Percentiles rank a stretch among this genome's conserved stretches.
Conservation (phyloP, 2,113 vertebrate species). For the Peromyscus leucopus region DNA sequence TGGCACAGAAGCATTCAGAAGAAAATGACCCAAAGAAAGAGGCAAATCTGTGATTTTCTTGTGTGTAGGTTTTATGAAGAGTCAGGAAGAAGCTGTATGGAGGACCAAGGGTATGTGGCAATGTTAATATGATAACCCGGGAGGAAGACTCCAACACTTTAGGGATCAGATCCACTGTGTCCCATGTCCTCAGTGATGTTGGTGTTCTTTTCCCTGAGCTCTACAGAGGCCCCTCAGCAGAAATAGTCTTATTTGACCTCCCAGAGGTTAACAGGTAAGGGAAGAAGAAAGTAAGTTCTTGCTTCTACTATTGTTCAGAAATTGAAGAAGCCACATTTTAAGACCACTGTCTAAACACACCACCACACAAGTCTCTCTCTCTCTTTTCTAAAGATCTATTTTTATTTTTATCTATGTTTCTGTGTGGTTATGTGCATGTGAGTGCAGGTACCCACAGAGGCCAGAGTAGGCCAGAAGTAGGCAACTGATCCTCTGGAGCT, state of each 20-base stretch:
- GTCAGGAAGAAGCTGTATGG: fast-evolving
- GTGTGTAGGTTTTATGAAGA: not conserved
- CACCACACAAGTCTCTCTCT: not conserved
- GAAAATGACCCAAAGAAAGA: not conserved
- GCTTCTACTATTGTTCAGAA: not conserved
- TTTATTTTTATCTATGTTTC: not conserved
- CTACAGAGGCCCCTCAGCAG: not conserved
- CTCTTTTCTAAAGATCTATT: not conserved
- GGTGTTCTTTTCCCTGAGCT: not conserved
- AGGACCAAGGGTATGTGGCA: fast-evolving
- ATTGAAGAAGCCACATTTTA: not conserved
- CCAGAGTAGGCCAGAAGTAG: not conserved
- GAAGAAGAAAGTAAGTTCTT: not conserved
- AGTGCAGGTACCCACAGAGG: not conserved
- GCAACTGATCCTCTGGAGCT: fast-evolving
- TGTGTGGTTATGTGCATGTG: not conserved
- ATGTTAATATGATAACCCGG: not conserved
- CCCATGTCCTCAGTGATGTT: fast-evolving
- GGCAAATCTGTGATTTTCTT: not conserved
- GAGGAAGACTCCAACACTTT: fast-evolving
- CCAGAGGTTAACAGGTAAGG: fast-evolving
- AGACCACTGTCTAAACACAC: not conserved
- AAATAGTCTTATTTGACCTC: not conserved
- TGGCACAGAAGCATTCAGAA: not conserved
- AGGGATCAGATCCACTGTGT: not conserved